phyloP scores from a whole-genome alignment of 2,113 vertebrate species.

The Chrysochloris asiatica region DNA sequence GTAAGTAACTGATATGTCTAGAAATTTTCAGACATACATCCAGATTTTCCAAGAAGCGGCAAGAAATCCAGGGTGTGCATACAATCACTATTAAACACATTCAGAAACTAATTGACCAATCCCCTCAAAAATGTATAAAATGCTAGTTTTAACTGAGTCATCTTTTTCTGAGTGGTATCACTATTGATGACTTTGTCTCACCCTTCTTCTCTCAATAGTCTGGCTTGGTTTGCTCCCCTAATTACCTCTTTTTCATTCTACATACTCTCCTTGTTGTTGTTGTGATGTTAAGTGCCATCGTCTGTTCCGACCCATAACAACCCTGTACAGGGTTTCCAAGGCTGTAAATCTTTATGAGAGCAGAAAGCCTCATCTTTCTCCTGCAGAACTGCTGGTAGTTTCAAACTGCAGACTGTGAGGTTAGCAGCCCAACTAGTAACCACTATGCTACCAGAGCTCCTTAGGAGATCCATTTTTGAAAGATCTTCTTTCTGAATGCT shows the following conservation, averaged over 20 bases:
- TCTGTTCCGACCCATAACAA: too few species aligned
- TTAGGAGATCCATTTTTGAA: too few species aligned
- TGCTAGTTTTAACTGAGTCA: not conserved
- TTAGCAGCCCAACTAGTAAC: too few species aligned
- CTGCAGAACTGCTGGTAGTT: too few species aligned
- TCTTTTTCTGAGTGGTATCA: not conserved
- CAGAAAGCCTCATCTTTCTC: too few species aligned
- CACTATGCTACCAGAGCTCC: too few species aligned
- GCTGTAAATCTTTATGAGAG: too few species aligned
- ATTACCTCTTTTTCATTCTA: not conserved
- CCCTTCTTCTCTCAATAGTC: not conserved
- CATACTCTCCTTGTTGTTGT: not conserved
- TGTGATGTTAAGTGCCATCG: too few species aligned
- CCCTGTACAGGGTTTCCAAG: too few species aligned
- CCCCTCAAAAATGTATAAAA: not conserved
- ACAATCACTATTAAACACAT: not conserved
- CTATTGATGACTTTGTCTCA: not conserved
- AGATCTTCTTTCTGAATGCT: too few species aligned
- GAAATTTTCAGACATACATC: conserved; percentile 8
- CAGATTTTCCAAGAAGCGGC: conserved; percentile 2
- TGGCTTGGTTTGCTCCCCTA: not conserved
- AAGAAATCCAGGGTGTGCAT: conserved; percentile 4
- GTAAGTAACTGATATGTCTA: not conserved
- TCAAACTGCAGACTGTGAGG: too few species aligned
- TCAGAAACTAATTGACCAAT: not conserved